phyloP scores from a whole-genome alignment of 2,797 vertebrate species.

The Hydrocynus forskahlii region DNA sequence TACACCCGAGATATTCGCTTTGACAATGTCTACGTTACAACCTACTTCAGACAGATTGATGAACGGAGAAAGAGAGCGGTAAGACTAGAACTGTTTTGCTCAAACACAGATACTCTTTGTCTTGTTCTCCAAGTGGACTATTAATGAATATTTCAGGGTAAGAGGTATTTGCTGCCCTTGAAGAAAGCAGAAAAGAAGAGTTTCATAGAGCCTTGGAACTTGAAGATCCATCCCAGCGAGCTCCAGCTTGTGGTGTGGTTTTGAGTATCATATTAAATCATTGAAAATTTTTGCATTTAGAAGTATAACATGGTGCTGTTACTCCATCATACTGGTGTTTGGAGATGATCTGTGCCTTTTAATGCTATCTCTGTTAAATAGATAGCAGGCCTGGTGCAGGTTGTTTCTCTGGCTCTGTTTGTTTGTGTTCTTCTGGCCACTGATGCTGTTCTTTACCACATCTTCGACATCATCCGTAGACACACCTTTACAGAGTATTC shows the following conservation, averaged over 20 bases:
- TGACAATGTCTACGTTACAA: conserved; percentile 89
- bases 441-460: conserved; percentile 77
- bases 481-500: conserved; percentile 82
- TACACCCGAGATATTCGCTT: conserved; percentile 81
- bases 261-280: background rate
- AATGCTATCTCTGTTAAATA: conserved; percentile 54
- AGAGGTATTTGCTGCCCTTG: conserved; percentile 80
- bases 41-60: conserved; percentile 86
- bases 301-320: background rate
- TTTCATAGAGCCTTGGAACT: conserved; percentile 75
- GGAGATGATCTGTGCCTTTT: background rate
- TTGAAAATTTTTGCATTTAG: background rate
- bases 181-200: conserved; percentile 65
- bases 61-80: conserved; percentile 76
- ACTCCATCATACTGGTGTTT: background rate
- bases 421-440: conserved; percentile 71
- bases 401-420: conserved; percentile 72
- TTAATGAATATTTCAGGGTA: conserved; percentile 68
- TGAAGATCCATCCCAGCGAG: conserved; percentile 69
- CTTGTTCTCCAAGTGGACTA: conserved; percentile 6
- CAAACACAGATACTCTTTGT: background rate
- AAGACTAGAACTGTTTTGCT: conserved; percentile 33
- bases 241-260: conserved; percentile 62
- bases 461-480: conserved; percentile 80
- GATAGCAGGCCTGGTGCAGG: conserved; percentile 77